Evolutionary conservation across 2,797 vertebrate genomes (phyloP), one percentile per base, ranked within the genome.

Genomic region (Brachyrhaphis roseni): DNA sequence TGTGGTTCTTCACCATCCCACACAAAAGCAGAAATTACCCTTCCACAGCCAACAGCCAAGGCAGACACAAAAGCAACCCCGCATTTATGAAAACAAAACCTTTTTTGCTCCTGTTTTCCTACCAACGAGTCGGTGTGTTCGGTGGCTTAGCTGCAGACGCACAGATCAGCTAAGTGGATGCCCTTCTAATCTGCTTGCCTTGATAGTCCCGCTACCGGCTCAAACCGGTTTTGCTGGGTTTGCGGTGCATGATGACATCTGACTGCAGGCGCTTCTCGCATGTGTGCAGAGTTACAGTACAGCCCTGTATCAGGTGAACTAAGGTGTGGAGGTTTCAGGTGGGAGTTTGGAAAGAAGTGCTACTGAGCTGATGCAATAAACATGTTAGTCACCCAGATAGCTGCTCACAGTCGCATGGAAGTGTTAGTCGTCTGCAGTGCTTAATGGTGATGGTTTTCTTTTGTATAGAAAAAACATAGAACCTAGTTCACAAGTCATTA

Each of bases 141-240:
- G 55, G 23, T 77, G 85, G 86, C 87, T 92, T 83, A 89, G 72
- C 82, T 41, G 66, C 73, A 82, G 55, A 82, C 81, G 70, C 72
- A 83, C 76, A 80, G 77, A 91, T 89, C 81, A 88, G 89, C 90
- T 39, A 80, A 89, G 87, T 79, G 84, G 87, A 81, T 84, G 90
- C 45, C 88, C 23, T 90, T 84, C 68, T 95, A 94, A 95, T 95
- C 95, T 93, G 85, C 88, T 90, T 72, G 83, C 90, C 86, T 72
- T 88, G 90, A 89, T 80, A 87, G 89, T 86, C 82, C 55, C 78
- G 76, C 66, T 78, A 41, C 94, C 77, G 82, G 95, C 78, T 94
- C 90, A 92, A 94, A 95, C 95, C 92, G 76, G 95, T 95, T 95
- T 51, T 76, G 45, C 73, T 77, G 89, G 84, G 82, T 75, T 86